These are phyloP conservation scores for Magallana ariakensis DNA, from an alignment of 1,140 invertebrate genomes.

Conservation along the genomic window DNA sequence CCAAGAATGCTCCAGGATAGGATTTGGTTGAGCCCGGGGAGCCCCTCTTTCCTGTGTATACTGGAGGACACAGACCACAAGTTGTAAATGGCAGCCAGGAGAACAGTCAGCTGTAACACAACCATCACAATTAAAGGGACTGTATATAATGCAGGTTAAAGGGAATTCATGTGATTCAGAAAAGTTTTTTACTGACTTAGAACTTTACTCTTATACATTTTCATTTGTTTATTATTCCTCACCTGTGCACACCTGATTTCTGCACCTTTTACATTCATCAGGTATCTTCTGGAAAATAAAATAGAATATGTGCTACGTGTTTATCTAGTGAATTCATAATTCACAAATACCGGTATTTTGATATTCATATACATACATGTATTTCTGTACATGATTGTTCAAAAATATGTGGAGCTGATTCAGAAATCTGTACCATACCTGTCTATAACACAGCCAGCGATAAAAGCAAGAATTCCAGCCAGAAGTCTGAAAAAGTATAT, in stretches of 20 bases:
- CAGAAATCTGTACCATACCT: neutral
- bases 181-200: too few species aligned
- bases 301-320: too few species aligned
- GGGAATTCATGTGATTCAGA: too few species aligned
- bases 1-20: constrained; percentile 76
- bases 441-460: neutral
- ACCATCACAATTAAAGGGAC: too few species aligned
- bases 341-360: too few species aligned
- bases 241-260: neutral
- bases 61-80: constrained; percentile 52
- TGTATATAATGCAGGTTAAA: too few species aligned
- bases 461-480: constrained; percentile 16
- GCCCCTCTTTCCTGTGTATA: constrained; percentile 65
- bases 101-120: neutral
- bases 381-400: too few species aligned
- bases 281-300: neutral
- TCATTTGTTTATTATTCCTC: neutral
- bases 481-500: neutral
- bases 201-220: too few species aligned
- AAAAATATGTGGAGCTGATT: too few species aligned
- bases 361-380: too few species aligned
- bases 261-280: neutral
- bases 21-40: constrained; percentile 70
- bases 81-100: constrained; percentile 1
- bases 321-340: too few species aligned